Evolutionary conservation across 2,113 vertebrate species (phyloP), one percentile per base, ranked within the genome.

Genomic region (Sisor rabdophorus): DNA sequence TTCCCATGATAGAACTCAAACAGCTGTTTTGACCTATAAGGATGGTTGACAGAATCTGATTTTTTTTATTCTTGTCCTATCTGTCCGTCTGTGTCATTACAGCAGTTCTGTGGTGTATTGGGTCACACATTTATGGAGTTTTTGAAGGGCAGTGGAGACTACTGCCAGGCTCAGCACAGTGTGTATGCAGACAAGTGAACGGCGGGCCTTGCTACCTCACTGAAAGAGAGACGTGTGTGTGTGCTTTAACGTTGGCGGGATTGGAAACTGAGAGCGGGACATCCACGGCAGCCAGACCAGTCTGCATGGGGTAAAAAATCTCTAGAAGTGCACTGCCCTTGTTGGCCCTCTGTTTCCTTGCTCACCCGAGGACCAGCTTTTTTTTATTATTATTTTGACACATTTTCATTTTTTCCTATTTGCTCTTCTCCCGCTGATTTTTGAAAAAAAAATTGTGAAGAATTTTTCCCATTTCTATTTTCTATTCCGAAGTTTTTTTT

Each of bases 111-210:
- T 98, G 97, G 97, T 98, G 97, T 99, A 98, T 95, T 99, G 90
- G 97, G 97, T 99, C 96, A 95, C 95, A 99, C 97, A 99, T 99
- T 99, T 99, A 99, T 99, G 97, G 97, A 99, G 97, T 99, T 99
- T 99, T 95, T 99, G 97, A 99, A 99, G 95, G 97, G 95, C 95
- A 98, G 97, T 95, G 97, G 97, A 91, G 97, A 99, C 93, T 99
- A 99, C 95, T 99, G 97, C 97, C 96, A 98, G 97, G 97, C 97
- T 93, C 97, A 99, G 97, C 97, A 99, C 95, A 94, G 92, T 87
- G 92, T 96, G 87, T 96, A 95, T 98, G 96, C 96, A 95, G 96
- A 98, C 92, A 94, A 99, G 97, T 98, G 97, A 99, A 96, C 94
- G 88, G 90, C 93, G 93, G 85, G 94, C 90, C 92, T 91, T 92